Base-by-base conservation (phyloP, 2,888 invertebrate genomes). In the Agriotes lineatus region DNA sequence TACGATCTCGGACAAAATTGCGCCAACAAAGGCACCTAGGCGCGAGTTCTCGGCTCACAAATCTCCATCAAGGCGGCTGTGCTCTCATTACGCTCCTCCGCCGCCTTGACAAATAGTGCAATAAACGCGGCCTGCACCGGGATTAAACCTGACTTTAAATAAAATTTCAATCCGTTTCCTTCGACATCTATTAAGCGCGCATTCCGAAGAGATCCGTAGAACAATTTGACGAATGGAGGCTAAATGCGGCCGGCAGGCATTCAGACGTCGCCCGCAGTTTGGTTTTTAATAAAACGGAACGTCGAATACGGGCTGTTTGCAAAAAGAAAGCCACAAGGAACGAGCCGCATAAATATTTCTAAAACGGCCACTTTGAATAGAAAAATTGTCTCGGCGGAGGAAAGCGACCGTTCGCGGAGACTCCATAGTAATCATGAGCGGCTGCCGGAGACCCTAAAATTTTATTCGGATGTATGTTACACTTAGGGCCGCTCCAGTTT, bases 91-190 rank as follows among this genome's bases (percentile, higher is more conserved):
- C 69, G 67, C 69, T 64, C 70, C 72, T 71, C 69, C 45, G 69
- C 66, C 70, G 67, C 57, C 72, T 69, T 75, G 74, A 75, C 75
- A 75, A 75, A 75, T 75, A 70, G 72, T 68, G 72, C 72, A 75
- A 75, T 75, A 75, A 75, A 74, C 69, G 73, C 57, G 63, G 64
- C 60, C 67, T 71, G 69, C 45, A 71, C 68, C 58, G 20, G 62
- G 65, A 70, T 71, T 71, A 71, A 69, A 71, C 12, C 65, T 52
- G 58, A 62, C 54, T 73, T 71, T 64, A 69, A 69, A 71, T 65
- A 71, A 65, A 67, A 69, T 67, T 69, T 71, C 62, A 61, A 65
- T 65, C 60, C 60, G 56, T 69, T 65, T 37, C 48, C 30, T 63
- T 62, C 54, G 61, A 61, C 61, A 48, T 56, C 19, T 61, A 61